Evolutionary conservation across 2,888 invertebrate genomes (phyloP), one percentile per base, ranked within the genome.

Genomic region (Labia minor): DNA sequence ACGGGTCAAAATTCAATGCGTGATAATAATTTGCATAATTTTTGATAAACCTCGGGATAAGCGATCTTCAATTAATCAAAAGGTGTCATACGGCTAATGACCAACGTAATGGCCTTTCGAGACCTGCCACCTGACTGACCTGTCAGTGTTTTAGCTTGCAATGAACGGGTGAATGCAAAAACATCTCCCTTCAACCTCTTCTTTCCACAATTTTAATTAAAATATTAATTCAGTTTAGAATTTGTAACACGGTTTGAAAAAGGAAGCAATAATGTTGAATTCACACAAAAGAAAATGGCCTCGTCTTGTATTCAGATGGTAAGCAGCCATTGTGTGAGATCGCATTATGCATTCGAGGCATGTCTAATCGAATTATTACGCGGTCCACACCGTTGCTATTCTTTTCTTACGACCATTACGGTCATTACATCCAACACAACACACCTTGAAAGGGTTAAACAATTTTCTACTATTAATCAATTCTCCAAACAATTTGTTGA

Each of bases 191-290:
- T 8, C 8, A 3, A 26, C 4, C 8, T 8, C 26, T 3, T 26
- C 26, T 6, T 26, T 26, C 26, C 49, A 33, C 6, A 49, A 49
- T 3, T 49, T 49, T 49, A 49, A 49, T 49, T 49, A 49, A 49
- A n/a, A 49, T 49, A 49, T 49, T 49, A 49, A 49, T 49, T 49
- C 49, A 49, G 49, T 49, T 49, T 49, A 49, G 49, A 49, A 49
- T 49, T 49, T 49, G 49, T 49, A 49, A 49, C 49, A 49, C 49
- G 49, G 49, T 49, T 49, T 14, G 49, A 49, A 49, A 49, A 49
- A 49, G 49, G 49, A 49, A 49, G 49, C 49, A 49, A 49, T 49
- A 49, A 49, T 49, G 16, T 49, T 49, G 49, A 49, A 49, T 49
- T 49, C 49, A 49, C 49, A 49, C 49, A 49, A 49, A 49, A 49